Evolutionary conservation across 2,113 vertebrate species (phyloP).

Genomic region (Gulo gulo): DNA sequence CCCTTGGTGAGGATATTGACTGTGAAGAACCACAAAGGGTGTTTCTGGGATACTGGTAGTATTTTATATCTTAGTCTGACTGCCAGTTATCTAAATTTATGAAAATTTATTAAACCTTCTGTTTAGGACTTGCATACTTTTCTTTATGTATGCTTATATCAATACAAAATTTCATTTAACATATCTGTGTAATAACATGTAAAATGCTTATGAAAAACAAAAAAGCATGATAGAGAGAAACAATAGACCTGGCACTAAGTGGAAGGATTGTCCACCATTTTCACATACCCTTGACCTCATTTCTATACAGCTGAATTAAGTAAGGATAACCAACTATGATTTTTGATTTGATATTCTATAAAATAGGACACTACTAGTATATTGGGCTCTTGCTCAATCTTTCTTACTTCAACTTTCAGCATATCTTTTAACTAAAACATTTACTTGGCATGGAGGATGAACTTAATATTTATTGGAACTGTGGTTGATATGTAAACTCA

Average conservation of each 20-base stretch:
- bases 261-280: neutral
- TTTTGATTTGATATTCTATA: neutral
- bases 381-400: neutral
- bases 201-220: neutral
- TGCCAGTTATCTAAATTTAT: neutral
- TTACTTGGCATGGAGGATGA: neutral
- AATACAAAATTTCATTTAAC: neutral
- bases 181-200: neutral
- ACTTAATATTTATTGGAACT: neutral
- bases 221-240: neutral
- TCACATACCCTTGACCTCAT: neutral
- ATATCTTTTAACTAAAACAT: neutral
- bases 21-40: neutral
- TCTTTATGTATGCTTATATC: neutral
- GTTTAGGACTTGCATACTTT: neutral
- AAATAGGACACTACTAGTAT: neutral
- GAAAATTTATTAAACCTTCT: neutral
- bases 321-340: neutral
- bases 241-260: neutral
- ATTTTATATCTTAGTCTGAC: neutral
- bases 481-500: neutral
- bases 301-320: neutral
- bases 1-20: neutral
- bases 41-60: neutral
- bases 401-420: rapidly evolving